Evolutionary conservation across 2,797 vertebrate species (phyloP), one percentile per base, ranked within the genome.

Genomic region (Spheniscus humboldti): DNA sequence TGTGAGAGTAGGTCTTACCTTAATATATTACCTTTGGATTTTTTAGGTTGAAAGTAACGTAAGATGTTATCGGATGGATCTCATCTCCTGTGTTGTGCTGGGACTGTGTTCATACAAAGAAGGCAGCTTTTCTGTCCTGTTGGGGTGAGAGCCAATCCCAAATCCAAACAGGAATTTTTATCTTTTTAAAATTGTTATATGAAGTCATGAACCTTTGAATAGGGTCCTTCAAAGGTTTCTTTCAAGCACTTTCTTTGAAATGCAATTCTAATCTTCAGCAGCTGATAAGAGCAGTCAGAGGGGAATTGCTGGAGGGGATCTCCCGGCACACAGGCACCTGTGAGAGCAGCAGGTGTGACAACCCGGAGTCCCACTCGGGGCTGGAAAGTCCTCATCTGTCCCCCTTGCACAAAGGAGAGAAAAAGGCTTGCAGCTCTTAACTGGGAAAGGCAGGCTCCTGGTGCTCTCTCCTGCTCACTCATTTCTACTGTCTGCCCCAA

Each of bases 241-340:
- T 97, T 97, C 91, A 97, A 83, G 75, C 84, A 6, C 25, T 83
- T 83, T 59, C 95, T 97, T 97, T 97, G 97, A 97, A 96, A 97
- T 97, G 92, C 88, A 96, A 92, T 94, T 96, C 81, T 97, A 95
- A 96, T 94, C 75, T 95, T 67, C 64, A 76, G 88, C 64, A 35
- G 71, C 81, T 86, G 97, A 96, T 96, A 96, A 96, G 76, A 95
- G 47, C 56, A 85, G 50, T 71, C 37, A 6, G 8, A n/a, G 78
- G 33, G 68, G 86, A 92, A 56, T 57, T 94, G 88, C 97, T 87
- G 62, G 64, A 94, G 93, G 96, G 86, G 19, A 41, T 77, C 63
- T 94, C 28, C n/a, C 0, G 1, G 63, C 52, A 67, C 72, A 72
- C 52, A 88, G 80, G 83, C 93, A 96, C 94, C 94, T 94, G 96